A percentile compares a stretch with the other conserved stretches of the same genome.
These are phyloP conservation scores for Thamnophis elegans DNA, from an alignment of 2,797 vertebrate species.

Conservation along the genomic window DNA sequence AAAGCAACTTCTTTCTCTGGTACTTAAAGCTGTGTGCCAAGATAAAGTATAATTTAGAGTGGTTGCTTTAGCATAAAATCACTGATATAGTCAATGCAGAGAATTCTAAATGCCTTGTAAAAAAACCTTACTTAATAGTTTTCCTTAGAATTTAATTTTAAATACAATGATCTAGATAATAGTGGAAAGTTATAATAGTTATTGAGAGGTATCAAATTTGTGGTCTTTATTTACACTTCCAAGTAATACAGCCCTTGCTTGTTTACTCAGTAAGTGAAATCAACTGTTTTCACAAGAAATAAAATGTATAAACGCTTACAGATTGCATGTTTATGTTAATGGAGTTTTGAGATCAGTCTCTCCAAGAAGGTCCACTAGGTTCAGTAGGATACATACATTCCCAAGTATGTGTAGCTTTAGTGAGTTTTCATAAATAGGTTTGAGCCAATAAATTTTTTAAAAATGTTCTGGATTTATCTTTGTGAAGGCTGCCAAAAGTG, in stretches of 20 bases:
- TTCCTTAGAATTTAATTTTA: neutral
- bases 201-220: neutral
- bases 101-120: neutral
- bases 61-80: neutral
- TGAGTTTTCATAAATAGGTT: neutral
- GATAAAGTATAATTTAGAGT: neutral
- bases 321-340: neutral
- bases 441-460: neutral
- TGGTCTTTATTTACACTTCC: neutral
- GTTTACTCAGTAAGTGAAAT: neutral
- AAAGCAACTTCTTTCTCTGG: neutral
- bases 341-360: neutral
- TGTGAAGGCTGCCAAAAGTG: neutral
- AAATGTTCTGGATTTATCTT: neutral
- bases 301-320: neutral
- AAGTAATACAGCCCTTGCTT: neutral
- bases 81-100: neutral
- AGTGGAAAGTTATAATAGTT: neutral
- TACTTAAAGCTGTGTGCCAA: neutral
- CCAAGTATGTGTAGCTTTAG: neutral
- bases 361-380: neutral
- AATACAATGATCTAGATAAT: neutral
- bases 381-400: neutral
- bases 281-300: neutral
- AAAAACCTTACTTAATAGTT: rapidly evolving